Evolutionary conservation across 2,113 vertebrate genomes (phyloP), one percentile per base, ranked within the genome.

Genomic region (Ceratotherium simum): DNA sequence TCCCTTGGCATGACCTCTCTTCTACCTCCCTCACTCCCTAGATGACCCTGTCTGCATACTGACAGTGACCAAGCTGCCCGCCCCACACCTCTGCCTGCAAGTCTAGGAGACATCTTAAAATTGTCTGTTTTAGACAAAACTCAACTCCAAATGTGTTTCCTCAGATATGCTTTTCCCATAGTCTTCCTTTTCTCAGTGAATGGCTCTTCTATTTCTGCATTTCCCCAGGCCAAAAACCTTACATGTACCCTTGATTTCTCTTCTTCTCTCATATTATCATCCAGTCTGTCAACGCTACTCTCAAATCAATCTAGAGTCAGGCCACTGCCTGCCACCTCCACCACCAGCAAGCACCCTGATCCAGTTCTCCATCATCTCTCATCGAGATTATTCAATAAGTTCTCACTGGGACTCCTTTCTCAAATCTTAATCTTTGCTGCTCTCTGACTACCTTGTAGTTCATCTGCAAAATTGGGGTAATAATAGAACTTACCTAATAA

Each of bases 1-100:
- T n/a, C 16, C 31, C 25, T 13, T 21, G 6, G 12, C 17, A 12
- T 2, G 3, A 29, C 11, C 17, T 9, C 2, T 31, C 31, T 29
- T 72, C 21, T 54, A 1, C 36, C n/a, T 70, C 3, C 2, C 21
- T 65, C 25, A 25, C 14, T 51, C 36, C 42, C 39, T 11, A 10
- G 11, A n/a, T 29, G 2, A 67, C 75, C 20, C 90, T 2, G 0
- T 78, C 14, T 23, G 3, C 13, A 5, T 69, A n/a, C 7, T 17
- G 29, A 31, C 5, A 12, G 14, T 82, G n/a, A 39, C 39, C 12
- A 39, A 14, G 13, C 46, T 60, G 8, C 29, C 51, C 54, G 3
- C 13, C 23, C n/a, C 62, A 0, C 0, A 31, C 27, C 33, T 73
- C 42, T 39, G 27, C 82, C 51, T 87, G 1, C 14, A n/a, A 42